Percentiles rank a stretch among this genome's conserved stretches.
Conservation (phyloP, 2,888 invertebrate species). For the Argynnis bischoffii region DNA sequence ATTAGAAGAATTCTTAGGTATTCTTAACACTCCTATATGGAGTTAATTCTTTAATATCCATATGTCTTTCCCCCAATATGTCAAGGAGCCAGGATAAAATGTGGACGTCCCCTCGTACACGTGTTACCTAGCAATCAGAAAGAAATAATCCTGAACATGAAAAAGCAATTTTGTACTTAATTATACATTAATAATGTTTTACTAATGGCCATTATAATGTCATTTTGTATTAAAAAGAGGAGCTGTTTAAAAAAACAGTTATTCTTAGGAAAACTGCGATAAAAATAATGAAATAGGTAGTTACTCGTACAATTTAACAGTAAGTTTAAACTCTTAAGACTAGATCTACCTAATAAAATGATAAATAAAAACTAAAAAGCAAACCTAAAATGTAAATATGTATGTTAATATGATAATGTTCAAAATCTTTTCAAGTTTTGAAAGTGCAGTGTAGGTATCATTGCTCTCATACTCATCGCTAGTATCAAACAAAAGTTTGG, state of each 20-base stretch:
- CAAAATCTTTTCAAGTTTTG: constrained; percentile 36
- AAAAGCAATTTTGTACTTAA: constrained; percentile 10
- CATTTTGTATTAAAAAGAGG: too few relatives aligned
- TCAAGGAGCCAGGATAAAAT: constrained; percentile 55
- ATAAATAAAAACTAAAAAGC: background rate
- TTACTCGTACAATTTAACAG: too few relatives aligned
- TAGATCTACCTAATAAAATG: background rate
- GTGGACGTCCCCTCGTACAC: constrained; percentile 51
- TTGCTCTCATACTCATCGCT: constrained; percentile 72
- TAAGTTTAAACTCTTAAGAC: too few relatives aligned
- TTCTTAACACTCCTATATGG: constrained; percentile 46
- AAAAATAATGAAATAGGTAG: too few relatives aligned
- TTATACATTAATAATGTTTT: background rate
- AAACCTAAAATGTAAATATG: constrained; percentile 1
- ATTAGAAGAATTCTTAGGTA: constrained; percentile 35
- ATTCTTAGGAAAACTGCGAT: too few relatives aligned
- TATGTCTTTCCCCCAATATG: constrained; percentile 47
- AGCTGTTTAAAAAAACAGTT: too few relatives aligned
- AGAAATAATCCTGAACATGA: constrained; percentile 23
- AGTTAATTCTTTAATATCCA: constrained; percentile 51
- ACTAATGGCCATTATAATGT: too few relatives aligned
- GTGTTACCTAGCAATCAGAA: constrained; percentile 38
- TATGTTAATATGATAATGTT: constrained; percentile 16
- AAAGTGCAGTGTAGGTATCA: constrained; percentile 50
- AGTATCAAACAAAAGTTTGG: constrained; percentile 87